Evolutionary conservation across 1,140 invertebrate genomes (phyloP).

Genomic region (Streblospio benedicti): DNA sequence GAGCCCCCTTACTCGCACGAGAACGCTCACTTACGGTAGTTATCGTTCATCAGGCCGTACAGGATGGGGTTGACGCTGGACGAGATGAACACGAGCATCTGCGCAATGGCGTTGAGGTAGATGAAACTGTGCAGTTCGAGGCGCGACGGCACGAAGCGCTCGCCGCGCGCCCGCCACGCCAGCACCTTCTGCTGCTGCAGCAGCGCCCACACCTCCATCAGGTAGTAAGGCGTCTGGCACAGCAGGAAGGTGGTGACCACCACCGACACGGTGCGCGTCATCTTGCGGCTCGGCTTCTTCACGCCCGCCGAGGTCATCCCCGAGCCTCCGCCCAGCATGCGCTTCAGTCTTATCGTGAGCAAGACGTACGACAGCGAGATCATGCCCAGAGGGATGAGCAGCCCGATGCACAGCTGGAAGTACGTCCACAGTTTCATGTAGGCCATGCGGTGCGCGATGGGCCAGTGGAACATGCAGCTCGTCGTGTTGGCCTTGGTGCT

Average conservation of each 20-base stretch:
- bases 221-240: background rate
- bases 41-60: conserved; percentile 3
- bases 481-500: background rate
- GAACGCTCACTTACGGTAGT: conserved; percentile 12
- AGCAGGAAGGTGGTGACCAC: conserved; percentile 1
- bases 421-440: background rate
- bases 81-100: conserved; percentile 5
- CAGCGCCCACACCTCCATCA: background rate
- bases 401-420: background rate
- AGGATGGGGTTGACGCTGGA: background rate
- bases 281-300: background rate
- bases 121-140: background rate
- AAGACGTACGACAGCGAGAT: background rate
- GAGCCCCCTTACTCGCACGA: too few species aligned
- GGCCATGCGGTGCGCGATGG: background rate
- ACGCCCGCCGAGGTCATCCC: background rate
- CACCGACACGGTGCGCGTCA: background rate
- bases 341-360: background rate
- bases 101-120: background rate
- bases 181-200: background rate
- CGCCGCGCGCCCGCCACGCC: background rate
- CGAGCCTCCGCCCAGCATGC: background rate
- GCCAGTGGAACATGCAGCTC: background rate
- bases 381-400: background rate
- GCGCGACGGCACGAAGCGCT: background rate